A percentile compares a stretch with the other conserved stretches of the same genome.
Conservation (phyloP, 2,888 invertebrate genomes). For the Lottia scabra region DNA sequence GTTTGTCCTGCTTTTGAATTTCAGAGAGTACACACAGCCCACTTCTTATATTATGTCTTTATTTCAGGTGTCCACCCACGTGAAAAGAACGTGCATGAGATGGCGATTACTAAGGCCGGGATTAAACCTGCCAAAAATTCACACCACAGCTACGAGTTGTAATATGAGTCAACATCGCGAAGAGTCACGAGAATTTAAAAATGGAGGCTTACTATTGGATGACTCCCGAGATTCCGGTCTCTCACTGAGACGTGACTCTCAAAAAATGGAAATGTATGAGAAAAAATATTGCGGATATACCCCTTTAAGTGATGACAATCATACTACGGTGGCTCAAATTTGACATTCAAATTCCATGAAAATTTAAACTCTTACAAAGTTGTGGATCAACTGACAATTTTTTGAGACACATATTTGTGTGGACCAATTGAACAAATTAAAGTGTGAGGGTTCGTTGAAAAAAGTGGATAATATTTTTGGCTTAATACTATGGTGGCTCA, state of each 20-base stretch:
- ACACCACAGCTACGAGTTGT: slow-evolving; percentile 12
- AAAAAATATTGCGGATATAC: not conserved
- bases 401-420: too few relatives aligned
- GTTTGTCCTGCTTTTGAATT: too few relatives aligned
- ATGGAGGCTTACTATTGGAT: not conserved
- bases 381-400: too few relatives aligned
- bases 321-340: not conserved
- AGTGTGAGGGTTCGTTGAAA: too few relatives aligned
- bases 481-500: too few relatives aligned
- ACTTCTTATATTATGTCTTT: not conserved
- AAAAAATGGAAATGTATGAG: not conserved
- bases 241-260: not conserved
- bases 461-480: too few relatives aligned
- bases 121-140: slow-evolving; percentile 7
- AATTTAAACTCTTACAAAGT: too few relatives aligned
- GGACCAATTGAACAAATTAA: too few relatives aligned
- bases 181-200: not conserved
- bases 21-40: too few relatives aligned
- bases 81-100: slow-evolving; percentile 15
- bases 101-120: slow-evolving; percentile 9
- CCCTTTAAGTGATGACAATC: not conserved
- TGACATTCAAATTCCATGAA: not conserved
- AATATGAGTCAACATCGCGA: slow-evolving; percentile 7
- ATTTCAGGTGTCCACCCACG: slow-evolving; percentile 14
- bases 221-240: not conserved